Evolutionary conservation across 2,888 invertebrate species (phyloP), one percentile per base, ranked within the genome.

Genomic region (Drosophila falleni): DNA sequence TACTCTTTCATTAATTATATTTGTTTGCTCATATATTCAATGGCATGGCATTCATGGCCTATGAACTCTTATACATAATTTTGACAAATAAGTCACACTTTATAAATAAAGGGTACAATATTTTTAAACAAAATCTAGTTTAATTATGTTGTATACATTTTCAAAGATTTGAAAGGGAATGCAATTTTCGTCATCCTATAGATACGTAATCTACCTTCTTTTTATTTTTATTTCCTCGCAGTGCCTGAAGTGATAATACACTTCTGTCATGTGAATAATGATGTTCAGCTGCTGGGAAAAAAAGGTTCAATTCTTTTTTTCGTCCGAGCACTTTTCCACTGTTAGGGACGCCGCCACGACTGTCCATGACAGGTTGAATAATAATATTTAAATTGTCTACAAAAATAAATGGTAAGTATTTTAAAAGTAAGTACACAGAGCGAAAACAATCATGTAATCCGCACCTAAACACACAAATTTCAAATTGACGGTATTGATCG

Each of bases 241-340:
- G 33, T 51, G 60, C 42, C 50, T 59, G 71, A 78, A 72, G 73
- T 66, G 80, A 74, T 87, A 87, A 85, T 87, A 55, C 67, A 69
- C 72, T 71, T 81, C 67, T 76, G 63, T 62, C 68, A 71, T 71
- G 87, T 87, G 78, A 85, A 82, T 84, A 85, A 85, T 85, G 85
- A 80, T 80, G 80, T 68, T 82, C 68, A 78, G 85, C 80, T 78
- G 81, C 53, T 67, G 67, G 71, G 55, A 58, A 71, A 55, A 63
- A 71, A 68, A 71, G 53, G 65, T 68, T 74, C 54, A 47, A 53
- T 60, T 62, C 37, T 60, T 61, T 65, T 62, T 66, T 65, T 46
- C 35, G 15, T 39, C 55, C 29, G 44, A 51, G 59, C 68, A 68
- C 50, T 82, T 82, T 85, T 85, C 63, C 76, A 82, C 67, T 72